Percentiles rank a stretch among this genome's conserved stretches.
Evolutionary conservation across 1,140 invertebrate genomes (phyloP).

Genomic region (Leptinotarsa texana): DNA sequence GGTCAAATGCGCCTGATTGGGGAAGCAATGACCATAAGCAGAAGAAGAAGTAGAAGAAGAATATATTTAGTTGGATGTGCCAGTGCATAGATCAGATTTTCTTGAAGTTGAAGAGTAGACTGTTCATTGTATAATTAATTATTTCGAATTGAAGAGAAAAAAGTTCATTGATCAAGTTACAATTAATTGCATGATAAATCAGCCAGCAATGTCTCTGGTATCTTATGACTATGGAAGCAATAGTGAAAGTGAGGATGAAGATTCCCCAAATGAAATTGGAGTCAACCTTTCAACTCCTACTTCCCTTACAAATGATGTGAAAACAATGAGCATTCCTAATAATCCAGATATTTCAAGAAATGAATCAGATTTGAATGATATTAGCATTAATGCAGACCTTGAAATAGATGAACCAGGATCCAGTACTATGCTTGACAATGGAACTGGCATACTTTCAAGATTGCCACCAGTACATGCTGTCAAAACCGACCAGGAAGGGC

Average conservation of each 20-base stretch:
- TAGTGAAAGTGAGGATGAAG: slow-evolving; percentile 41
- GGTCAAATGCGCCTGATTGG: too few species aligned
- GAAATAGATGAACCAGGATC: neutral
- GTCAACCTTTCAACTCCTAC: neutral
- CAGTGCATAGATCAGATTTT: too few species aligned
- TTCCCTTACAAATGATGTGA: neutral
- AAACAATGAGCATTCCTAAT: neutral
- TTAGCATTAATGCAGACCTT: neutral
- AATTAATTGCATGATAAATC: neutral
- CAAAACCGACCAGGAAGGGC: slow-evolving; percentile 37
- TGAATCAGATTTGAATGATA: neutral
- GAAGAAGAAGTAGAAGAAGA: too few species aligned
- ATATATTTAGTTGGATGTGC: too few species aligned
- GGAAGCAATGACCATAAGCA: too few species aligned
- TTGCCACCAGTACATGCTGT: slow-evolving; percentile 30
- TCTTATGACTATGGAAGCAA: slow-evolving; percentile 47
- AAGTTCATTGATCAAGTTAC: too few species aligned
- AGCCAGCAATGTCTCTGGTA: slow-evolving; percentile 43
- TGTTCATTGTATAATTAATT: too few species aligned
- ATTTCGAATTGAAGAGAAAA: too few species aligned
- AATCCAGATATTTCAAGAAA: neutral
- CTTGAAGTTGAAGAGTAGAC: too few species aligned
- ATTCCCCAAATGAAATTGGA: slow-evolving; percentile 2
- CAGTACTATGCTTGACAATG: neutral
- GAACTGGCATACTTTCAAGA: slow-evolving; percentile 30